Conservation (phyloP, 2,113 vertebrate species). For the Glaucidium brasilianum region DNA sequence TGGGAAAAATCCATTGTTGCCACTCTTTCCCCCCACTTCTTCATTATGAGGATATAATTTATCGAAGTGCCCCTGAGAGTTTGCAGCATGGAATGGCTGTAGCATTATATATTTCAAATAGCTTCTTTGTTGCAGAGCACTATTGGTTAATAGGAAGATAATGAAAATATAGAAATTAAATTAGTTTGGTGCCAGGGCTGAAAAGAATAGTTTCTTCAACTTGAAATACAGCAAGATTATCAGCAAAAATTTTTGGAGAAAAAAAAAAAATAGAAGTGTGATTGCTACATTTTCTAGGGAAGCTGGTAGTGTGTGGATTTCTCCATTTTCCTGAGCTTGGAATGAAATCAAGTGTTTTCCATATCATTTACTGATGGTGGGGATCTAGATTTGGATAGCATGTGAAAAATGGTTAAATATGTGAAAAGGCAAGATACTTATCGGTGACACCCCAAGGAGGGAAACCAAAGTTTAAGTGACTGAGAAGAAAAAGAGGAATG, state of each 20-base stretch:
- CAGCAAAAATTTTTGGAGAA: not conserved
- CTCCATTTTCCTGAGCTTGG: not conserved
- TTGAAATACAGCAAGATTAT: not conserved
- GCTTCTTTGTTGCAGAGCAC: slow-evolving; percentile 47
- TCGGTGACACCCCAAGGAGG: not conserved
- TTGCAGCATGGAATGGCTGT: not conserved
- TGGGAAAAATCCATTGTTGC: slow-evolving; percentile 13
- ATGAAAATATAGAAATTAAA: slow-evolving; percentile 72
- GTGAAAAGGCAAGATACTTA: not conserved
- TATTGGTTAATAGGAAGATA: slow-evolving; percentile 68
- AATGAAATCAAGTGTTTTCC: slow-evolving; percentile 7
- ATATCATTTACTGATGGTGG: not conserved
- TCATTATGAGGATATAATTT: slow-evolving; percentile 55
- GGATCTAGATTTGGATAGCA: not conserved
- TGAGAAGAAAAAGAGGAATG: not conserved
- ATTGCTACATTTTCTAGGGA: not conserved
- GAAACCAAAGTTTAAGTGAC: not conserved
- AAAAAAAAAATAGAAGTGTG: not conserved
- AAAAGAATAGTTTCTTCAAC: slow-evolving; percentile 14
- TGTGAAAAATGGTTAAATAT: not conserved
- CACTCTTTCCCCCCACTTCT: slow-evolving; percentile 18
- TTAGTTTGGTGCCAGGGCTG: not conserved
- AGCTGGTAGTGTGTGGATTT: not conserved
- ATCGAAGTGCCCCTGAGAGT: slow-evolving; percentile 27
- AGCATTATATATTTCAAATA: slow-evolving; percentile 48